A percentile compares a stretch with the other conserved stretches of the same genome.
phyloP scores from a whole-genome alignment of 1,140 invertebrate species.

The Saccostrea cuccullata region DNA sequence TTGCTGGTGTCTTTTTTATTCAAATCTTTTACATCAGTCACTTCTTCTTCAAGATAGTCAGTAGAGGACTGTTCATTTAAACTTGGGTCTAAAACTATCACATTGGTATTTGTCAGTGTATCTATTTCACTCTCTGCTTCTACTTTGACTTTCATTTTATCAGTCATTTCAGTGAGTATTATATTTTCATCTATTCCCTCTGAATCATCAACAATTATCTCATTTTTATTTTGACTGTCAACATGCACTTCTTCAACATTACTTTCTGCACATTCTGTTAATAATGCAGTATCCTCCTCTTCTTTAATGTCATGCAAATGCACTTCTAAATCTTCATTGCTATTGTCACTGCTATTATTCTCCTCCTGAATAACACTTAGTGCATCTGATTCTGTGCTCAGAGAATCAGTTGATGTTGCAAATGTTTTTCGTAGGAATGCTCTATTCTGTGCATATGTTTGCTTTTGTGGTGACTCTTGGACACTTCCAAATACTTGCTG shows the following conservation, averaged over 20 bases:
- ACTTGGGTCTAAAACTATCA: background rate
- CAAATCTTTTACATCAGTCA: background rate
- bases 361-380: slow-evolving; percentile 56
- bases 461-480: background rate
- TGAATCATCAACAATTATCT: background rate
- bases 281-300: background rate
- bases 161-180: background rate
- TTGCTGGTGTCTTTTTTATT: background rate
- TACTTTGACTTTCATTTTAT: background rate
- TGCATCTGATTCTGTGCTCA: slow-evolving; percentile 48
- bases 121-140: background rate
- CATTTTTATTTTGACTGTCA: background rate
- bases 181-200: slow-evolving; percentile 25
- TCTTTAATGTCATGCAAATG: slow-evolving; percentile 1
- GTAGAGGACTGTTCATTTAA: background rate
- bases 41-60: background rate
- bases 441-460: slow-evolving; percentile 39
- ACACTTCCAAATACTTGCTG: slow-evolving; percentile 32
- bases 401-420: slow-evolving; percentile 21
- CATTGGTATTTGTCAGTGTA: background rate
- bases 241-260: background rate
- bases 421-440: background rate
- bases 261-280: background rate
- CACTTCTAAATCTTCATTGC: slow-evolving; percentile 4
- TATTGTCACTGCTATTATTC: slow-evolving; percentile 42